These are phyloP conservation scores for Girardia tigrina DNA, from an alignment of 2,888 invertebrate genomes.

Conservation along the genomic window DNA sequence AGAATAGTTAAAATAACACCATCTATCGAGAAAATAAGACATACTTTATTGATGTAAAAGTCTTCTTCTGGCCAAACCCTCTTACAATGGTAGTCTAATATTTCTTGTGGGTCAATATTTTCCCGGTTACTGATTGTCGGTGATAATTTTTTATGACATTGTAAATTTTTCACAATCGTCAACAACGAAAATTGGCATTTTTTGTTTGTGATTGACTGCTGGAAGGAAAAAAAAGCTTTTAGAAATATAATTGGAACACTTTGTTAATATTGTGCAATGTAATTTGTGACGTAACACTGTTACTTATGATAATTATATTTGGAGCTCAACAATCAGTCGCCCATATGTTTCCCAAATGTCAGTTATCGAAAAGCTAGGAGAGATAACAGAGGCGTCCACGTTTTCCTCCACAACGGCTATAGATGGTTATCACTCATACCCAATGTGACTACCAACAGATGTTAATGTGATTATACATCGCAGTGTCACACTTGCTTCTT, in stretches of 20 bases:
- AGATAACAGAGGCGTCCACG: constrained; percentile 9
- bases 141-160: constrained; percentile 7
- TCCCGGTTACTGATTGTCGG: not conserved
- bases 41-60: not conserved
- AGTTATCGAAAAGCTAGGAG: not conserved
- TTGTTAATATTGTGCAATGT: not conserved
- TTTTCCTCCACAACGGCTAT: not conserved
- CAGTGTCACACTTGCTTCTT: constrained; percentile 12
- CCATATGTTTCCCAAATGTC: constrained; percentile 10
- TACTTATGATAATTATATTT: not conserved
- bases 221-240: not conserved
- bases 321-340: not conserved
- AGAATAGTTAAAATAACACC: not conserved
- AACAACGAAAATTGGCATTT: constrained; percentile 13
- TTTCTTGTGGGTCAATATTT: not conserved
- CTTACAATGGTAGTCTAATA: not conserved
- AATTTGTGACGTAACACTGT: not conserved
- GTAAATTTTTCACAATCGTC: not conserved
- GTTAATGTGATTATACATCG: not conserved
- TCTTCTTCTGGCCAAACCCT: constrained; percentile 1
- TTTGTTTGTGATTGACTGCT: constrained; percentile 2
- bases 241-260: not conserved
- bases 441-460: constrained; percentile 12
- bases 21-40: not conserved
- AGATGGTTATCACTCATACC: not conserved